These are phyloP conservation scores for Junonia oenone DNA, from an alignment of 2,888 invertebrate species.

Conservation along the genomic window DNA sequence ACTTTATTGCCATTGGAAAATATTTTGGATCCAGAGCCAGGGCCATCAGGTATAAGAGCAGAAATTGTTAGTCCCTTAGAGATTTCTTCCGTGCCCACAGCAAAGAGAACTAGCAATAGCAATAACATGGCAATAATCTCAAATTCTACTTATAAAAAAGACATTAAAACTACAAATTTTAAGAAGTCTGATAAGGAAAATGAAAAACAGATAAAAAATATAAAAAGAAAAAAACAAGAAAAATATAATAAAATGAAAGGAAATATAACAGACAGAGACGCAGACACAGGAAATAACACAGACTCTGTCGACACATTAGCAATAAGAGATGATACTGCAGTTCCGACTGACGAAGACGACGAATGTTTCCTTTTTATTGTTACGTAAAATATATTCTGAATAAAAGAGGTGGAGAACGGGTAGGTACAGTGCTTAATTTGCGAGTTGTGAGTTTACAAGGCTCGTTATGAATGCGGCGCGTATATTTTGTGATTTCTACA, in stretches of 20 bases:
- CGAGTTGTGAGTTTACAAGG: not conserved
- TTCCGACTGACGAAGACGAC: constrained; percentile 15
- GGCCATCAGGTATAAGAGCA: constrained; percentile 4
- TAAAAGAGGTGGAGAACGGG: constrained; percentile 5
- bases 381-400: not conserved
- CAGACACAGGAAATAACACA: constrained; percentile 15
- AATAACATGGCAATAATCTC: not conserved
- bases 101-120: constrained; percentile 18
- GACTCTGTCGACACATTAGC: constrained; percentile 6
- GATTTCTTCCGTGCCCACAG: constrained; percentile 14
- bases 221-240: no score
- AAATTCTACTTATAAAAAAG: constrained; percentile 15
- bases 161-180: constrained; percentile 10
- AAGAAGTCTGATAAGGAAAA: not conserved
- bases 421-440: constrained; percentile 9
- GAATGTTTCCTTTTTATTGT: constrained; percentile 6
- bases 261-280: constrained; percentile 11
- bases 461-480: not conserved
- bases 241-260: no score
- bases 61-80: constrained; percentile 16
- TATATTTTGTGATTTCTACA: not conserved
- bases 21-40: constrained; percentile 3
- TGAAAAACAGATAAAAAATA: constrained; percentile 5
- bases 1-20: no score
- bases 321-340: constrained; percentile 14